These are phyloP conservation scores for Lasioglossum leucozonium DNA, from an alignment of 2,888 invertebrate species.

Conservation along the genomic window DNA sequence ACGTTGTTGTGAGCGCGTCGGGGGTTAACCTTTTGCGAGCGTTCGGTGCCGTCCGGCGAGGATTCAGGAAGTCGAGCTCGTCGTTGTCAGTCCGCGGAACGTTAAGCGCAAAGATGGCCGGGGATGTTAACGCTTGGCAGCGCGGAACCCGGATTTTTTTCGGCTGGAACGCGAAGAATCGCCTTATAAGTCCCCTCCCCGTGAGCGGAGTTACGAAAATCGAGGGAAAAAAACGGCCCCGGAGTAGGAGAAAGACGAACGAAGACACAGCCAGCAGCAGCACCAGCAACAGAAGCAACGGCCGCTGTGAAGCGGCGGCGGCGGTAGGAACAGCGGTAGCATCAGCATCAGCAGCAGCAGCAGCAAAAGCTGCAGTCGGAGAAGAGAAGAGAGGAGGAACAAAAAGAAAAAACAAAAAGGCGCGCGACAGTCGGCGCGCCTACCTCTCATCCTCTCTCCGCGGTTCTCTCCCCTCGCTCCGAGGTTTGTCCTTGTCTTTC, in stretches of 20 bases:
- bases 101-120: conserved; percentile 51
- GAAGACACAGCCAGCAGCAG: conserved; percentile 50
- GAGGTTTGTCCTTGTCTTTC: conserved; percentile 56
- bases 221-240: conserved; percentile 44
- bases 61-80: conserved; percentile 23
- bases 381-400: conserved; percentile 59
- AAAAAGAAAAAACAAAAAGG: no score
- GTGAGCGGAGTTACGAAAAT: conserved; percentile 70
- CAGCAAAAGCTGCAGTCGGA: conserved; percentile 30
- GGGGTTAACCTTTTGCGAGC: background rate
- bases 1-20: background rate
- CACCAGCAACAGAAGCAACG: conserved; percentile 46
- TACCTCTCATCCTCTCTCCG: conserved; percentile 58
- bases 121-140: conserved; percentile 58
- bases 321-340: conserved; percentile 23
- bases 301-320: conserved; percentile 18
- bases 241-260: conserved; percentile 45
- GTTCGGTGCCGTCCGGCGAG: background rate
- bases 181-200: conserved; percentile 81
- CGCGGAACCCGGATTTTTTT: conserved; percentile 75
- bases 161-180: conserved; percentile 80
- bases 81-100: conserved; percentile 28
- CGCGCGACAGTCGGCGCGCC: conserved; percentile 78
- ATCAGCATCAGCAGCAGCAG: conserved; percentile 41
- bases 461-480: conserved; percentile 18